These are phyloP conservation scores for Ditylenchus dipsaci DNA, from an alignment of 1,140 invertebrate species.

Conservation along the genomic window DNA sequence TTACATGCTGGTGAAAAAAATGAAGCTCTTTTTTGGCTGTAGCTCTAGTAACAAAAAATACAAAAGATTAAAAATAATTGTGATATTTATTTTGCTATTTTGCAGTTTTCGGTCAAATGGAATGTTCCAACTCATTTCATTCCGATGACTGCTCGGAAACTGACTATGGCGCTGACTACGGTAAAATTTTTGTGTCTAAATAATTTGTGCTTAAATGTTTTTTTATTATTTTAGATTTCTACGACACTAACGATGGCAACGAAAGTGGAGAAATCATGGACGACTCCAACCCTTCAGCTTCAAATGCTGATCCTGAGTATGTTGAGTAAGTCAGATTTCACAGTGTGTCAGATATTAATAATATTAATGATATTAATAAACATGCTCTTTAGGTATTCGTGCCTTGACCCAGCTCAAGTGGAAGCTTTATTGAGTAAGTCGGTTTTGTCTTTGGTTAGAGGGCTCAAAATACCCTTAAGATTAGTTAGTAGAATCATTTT, in stretches of 20 bases:
- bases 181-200: not conserved
- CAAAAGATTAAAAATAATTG: too few species aligned
- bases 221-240: constrained; percentile 24
- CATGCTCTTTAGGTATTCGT: constrained; percentile 13
- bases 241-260: constrained; percentile 11
- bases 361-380: too few species aligned
- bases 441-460: too few species aligned
- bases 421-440: constrained; percentile 6
- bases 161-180: not conserved
- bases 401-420: constrained; percentile 25
- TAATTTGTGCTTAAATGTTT: not conserved
- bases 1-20: too few species aligned
- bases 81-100: too few species aligned
- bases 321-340: constrained; percentile 9
- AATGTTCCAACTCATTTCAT: not conserved
- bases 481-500: too few species aligned
- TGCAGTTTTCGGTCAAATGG: not conserved
- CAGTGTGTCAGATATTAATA: not conserved
- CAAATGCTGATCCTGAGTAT: constrained; percentile 33
- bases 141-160: not conserved
- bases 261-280: not conserved
- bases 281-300: constrained; percentile 19
- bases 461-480: too few species aligned
- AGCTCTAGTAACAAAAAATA: too few species aligned
- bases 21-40: too few species aligned